Percentiles rank a stretch among this genome's conserved stretches.
Evolutionary conservation across 2,888 invertebrate species (phyloP).

Genomic region (Ophion slaviceki): DNA sequence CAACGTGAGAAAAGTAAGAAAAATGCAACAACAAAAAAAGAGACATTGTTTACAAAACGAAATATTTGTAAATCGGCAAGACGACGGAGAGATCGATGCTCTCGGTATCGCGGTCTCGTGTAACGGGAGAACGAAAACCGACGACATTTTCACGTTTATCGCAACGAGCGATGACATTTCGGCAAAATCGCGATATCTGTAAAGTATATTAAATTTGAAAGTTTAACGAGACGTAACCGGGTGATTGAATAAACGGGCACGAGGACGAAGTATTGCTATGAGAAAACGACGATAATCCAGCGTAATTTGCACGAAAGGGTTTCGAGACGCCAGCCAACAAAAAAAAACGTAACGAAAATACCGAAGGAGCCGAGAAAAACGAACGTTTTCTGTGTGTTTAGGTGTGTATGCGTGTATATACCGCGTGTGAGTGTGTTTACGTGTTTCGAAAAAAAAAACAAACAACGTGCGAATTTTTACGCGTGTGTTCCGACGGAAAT

Average conservation of each 20-base stretch:
- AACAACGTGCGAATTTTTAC: conserved; percentile 47
- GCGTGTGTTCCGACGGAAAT: conserved; percentile 9
- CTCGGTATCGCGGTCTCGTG: conserved; percentile 4
- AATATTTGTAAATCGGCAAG: conserved; percentile 20
- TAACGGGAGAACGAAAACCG: conserved; percentile 1
- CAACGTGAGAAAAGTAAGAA: background rate
- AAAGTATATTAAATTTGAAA: conserved; percentile 44
- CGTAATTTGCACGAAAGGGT: conserved; percentile 18
- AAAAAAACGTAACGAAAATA: conserved; percentile 32
- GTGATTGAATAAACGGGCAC: background rate
- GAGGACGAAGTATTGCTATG: background rate
- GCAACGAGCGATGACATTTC: conserved; percentile 6
- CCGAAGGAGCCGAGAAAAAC: conserved; percentile 29
- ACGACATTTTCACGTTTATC: background rate
- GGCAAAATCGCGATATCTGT: conserved; percentile 54
- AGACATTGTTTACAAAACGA: conserved; percentile 1
- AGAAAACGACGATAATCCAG: conserved; percentile 2
- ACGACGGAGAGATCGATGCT: conserved; percentile 44
- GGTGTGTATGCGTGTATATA: conserved; percentile 55
- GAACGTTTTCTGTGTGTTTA: conserved; percentile 36
- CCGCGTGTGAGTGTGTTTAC: conserved; percentile 62
- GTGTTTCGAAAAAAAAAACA: conserved; percentile 16
- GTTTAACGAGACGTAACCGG: background rate
- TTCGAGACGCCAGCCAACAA: conserved; percentile 39
- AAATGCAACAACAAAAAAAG: conserved; percentile 1